These are phyloP conservation scores for Hoplodrina ambigua DNA, from an alignment of 2,888 invertebrate species.

Conservation along the genomic window DNA sequence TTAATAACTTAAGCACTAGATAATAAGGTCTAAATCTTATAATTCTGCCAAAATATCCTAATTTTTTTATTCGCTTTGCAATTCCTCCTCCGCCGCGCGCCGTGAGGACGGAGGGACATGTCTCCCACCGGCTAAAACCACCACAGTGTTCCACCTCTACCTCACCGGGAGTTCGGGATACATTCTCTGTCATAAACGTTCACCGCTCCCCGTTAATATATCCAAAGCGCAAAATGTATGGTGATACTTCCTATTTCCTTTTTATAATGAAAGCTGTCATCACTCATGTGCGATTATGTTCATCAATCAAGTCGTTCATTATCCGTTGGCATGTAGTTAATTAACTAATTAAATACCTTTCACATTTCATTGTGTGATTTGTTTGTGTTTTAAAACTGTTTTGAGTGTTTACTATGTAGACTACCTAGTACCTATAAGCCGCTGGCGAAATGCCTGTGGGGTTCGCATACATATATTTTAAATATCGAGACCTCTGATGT, in stretches of 20 bases:
- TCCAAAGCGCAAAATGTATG: neutral
- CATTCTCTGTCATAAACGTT: no score
- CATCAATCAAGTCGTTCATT: slow-evolving; percentile 46
- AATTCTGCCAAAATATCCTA: no score
- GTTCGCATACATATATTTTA: no score
- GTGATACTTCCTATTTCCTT: neutral
- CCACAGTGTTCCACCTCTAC: no score
- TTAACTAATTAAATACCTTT: slow-evolving; percentile 55
- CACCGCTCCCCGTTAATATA: neutral
- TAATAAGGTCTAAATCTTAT: no score
- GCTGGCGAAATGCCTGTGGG: slow-evolving; percentile 15
- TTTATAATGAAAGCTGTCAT: slow-evolving; percentile 8
- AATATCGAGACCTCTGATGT: no score
- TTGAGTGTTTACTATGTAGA: slow-evolving; percentile 2
- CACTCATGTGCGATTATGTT: slow-evolving; percentile 35
- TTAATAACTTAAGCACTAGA: no score
- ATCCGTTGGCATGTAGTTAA: slow-evolving; percentile 46
- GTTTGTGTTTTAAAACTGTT: slow-evolving; percentile 48
- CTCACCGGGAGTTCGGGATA: no score
- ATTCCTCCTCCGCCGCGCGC: no score
- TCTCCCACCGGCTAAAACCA: no score
- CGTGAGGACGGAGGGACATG: no score
- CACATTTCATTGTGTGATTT: slow-evolving; percentile 35
- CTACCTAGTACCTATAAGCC: neutral
- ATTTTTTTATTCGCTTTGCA: no score